Base-by-base conservation (phyloP, 2,113 vertebrate genomes). In the Hypanus sabinus region DNA sequence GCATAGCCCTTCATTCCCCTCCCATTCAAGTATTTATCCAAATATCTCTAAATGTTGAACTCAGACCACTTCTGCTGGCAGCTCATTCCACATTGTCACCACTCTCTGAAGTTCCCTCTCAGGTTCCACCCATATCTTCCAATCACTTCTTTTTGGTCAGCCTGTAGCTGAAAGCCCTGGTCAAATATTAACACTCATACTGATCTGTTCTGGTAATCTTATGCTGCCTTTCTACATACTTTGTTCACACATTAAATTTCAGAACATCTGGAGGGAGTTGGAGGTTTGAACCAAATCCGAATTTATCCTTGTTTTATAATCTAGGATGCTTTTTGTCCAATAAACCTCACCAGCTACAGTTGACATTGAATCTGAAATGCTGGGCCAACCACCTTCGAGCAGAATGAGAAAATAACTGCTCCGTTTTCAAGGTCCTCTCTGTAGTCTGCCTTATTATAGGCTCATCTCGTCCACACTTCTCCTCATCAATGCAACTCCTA, bases 291-390 rank as follows among this genome's bases (percentile, higher is more conserved):
- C 10, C 22, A n/a, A 92, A 38, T 71, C 62, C 88, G 22, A 46
- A n/a, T 91, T 70, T 36, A 91, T 92, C 88, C 65, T 38, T 9
- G n/a, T 3, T 92, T 92, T 91, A 68, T 68, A 60, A 91, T 11
- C 65, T 70, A 36, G 65, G 88, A 68, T 68, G 36, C 62, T 68
- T 68, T 38, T 92, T 3, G 18, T 70, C 88, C 36, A 92, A 92
- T 71, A 65, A 65, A 65, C 8, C 62, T 65, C 62, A 65, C 14
- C 62, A 65, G 46, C 46, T 46, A 3, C 46, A 46, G 46, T 46
- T 46, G 2, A 46, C 2, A 46, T 3, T 46, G 62, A 7, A 11
- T 65, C 14, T 9, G 62, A 46, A 5, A 65, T 65, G 62, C 62
- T 65, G 9, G 14, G 2, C 5, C 62, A 11, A 7, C 62, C 62